Evolutionary conservation across 2,888 invertebrate species (phyloP), one percentile per base, ranked within the genome.

Genomic region (Trichacis sp.): DNA sequence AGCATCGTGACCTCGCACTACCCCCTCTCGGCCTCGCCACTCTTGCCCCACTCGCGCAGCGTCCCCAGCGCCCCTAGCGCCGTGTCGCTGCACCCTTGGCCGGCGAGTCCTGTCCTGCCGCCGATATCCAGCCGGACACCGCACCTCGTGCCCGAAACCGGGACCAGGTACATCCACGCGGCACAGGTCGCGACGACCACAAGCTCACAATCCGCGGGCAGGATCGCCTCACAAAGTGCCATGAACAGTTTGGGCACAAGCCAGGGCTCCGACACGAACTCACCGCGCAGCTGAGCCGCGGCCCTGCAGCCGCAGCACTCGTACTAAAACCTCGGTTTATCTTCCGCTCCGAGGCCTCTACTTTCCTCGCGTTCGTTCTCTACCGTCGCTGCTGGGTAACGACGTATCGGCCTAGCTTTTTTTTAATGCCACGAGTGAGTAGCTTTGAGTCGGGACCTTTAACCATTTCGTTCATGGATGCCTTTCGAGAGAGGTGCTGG

Each of bases 91-190:
- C 82, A 85, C 52, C 92, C 92, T 64, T 93, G 93, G 93, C 93
- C 93, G 69, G 91, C 90, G 66, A 92, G 93, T 82, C 91, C 92
- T 69, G 89, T 93, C 72, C 87, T 93, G 76, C 92, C 93, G 74
- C 89, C 91, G 60, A 88, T 90, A 72, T 88, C 89, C 75, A 89
- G 90, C 74, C 87, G 92, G 76, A 90, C 92, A 73, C 89, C 89
- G 68, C 92, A 92, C 82, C 88, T 92, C 64, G 91, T 92, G 69
- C 91, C 92, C 45, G 92, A 92, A 81, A 90, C 89, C 70, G 80
- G 83, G 19, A 74, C 73, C 40, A 20, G 40, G 50, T 18, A 15
- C 24, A 11, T 50, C 17, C 64, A 54, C 29, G 55, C 57, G 14
- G 71, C 59, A 63, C 73, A 49, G 68, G 73, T 76, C 20, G n/a